Evolutionary conservation across 2,888 invertebrate genomes (phyloP).

Genomic region (Trissonchulus sp.): DNA sequence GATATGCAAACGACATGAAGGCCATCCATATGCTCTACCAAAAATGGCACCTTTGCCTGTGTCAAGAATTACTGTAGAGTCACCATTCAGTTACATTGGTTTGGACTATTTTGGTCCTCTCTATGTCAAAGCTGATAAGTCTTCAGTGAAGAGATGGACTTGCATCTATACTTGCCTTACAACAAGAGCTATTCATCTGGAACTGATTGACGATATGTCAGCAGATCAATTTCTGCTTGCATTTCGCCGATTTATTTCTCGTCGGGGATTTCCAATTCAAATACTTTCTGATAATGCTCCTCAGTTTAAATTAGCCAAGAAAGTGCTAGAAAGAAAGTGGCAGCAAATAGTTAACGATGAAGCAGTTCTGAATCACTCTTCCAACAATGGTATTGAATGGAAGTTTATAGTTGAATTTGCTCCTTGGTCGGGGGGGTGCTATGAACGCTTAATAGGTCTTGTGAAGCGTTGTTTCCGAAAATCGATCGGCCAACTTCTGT

Average conservation of each 20-base stretch:
- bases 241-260: slow-evolving; percentile 48
- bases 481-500: too few relatives aligned
- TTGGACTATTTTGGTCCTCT: slow-evolving; percentile 35
- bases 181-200: slow-evolving; percentile 52
- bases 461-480: too few relatives aligned
- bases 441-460: too few relatives aligned
- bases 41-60: slow-evolving; percentile 7
- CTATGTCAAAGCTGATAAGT: slow-evolving; percentile 40
- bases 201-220: slow-evolving; percentile 46
- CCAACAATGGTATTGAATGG: too few relatives aligned
- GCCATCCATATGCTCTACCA: slow-evolving; percentile 21
- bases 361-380: too few relatives aligned
- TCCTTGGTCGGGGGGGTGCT: too few relatives aligned
- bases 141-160: slow-evolving; percentile 45
- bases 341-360: neutral
- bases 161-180: slow-evolving; percentile 52
- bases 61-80: neutral
- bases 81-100: slow-evolving; percentile 19
- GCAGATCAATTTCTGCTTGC: slow-evolving; percentile 46
- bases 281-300: too few relatives aligned
- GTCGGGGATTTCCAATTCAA: slow-evolving; percentile 53
- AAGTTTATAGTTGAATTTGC: too few relatives aligned
- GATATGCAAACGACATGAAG: slow-evolving; percentile 7
- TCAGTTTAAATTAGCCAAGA: slow-evolving; percentile 51
- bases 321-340: slow-evolving; percentile 42